A percentile compares a stretch with the other conserved stretches of the same genome.
Evolutionary conservation across 30 jellyfish, hydroid and myxozoan genomes (phyloP).

Genomic region (Hydractinia echinata): DNA sequence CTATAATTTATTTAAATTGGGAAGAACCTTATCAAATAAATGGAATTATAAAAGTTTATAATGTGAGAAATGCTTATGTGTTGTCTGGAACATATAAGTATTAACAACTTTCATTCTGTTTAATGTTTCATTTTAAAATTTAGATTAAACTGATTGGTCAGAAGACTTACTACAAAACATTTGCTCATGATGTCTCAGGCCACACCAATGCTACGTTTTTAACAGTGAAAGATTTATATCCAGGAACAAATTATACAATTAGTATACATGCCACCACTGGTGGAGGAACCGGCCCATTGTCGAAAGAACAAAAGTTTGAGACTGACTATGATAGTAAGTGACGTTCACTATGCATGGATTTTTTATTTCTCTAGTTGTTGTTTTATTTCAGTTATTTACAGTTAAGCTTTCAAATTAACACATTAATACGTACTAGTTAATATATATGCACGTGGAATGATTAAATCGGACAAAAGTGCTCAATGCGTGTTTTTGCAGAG

Average conservation of each 20-base stretch:
- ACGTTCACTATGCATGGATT: neutral
- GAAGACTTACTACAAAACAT: neutral
- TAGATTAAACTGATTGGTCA: neutral
- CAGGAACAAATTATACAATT: conserved; percentile 53
- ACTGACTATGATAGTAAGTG: neutral
- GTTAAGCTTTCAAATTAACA: too few relatives aligned
- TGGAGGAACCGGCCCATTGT: conserved; percentile 42
- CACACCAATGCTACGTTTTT: neutral
- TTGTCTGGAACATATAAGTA: too few relatives aligned
- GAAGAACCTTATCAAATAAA: conserved; percentile 32
- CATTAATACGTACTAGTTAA: too few relatives aligned
- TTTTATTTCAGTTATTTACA: too few relatives aligned
- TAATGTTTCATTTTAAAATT: neutral
- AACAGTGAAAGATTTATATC: conserved; percentile 6
- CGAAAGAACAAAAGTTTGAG: neutral
- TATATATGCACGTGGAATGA: too few relatives aligned
- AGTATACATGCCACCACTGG: conserved; percentile 58
- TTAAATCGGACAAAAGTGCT: too few relatives aligned
- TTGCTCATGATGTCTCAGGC: conserved; percentile 1
- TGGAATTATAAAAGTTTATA: conserved; percentile 50
- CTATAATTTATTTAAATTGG: conserved; percentile 38
- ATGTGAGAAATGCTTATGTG: conserved; percentile 16
- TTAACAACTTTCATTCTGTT: too few relatives aligned
- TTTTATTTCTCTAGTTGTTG: too few relatives aligned
- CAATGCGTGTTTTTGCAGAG: too few relatives aligned